phyloP scores from a whole-genome alignment of 92 coral and sea anemone genomes.

The Umimayanthus kanabou region DNA sequence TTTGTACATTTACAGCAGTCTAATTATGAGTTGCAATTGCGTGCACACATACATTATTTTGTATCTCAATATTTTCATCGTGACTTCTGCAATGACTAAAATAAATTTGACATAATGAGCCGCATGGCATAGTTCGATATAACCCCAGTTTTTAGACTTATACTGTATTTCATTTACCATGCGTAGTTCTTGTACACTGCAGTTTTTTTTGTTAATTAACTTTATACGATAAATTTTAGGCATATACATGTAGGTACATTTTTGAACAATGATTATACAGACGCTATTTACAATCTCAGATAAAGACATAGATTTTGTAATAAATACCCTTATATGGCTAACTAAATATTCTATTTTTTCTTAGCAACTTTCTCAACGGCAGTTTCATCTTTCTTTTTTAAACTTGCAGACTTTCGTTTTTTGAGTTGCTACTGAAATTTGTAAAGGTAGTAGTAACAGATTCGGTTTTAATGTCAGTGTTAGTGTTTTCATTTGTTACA shows the following conservation, averaged over 20 bases:
- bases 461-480: not conserved
- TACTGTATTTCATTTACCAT: too few species aligned
- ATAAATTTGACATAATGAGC: too few species aligned
- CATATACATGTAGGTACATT: not conserved
- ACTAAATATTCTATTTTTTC: slow-evolving; percentile 1
- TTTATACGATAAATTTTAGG: not conserved
- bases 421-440: not conserved
- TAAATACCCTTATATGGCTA: slow-evolving; percentile 2
- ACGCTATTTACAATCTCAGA: not conserved
- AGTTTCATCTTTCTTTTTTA: too few species aligned
- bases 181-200: not conserved
- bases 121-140: too few species aligned
- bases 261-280: not conserved
- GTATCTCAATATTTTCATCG: too few species aligned
- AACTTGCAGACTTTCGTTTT: too few species aligned
- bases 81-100: too few species aligned
- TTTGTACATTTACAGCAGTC: too few species aligned
- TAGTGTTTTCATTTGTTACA: not conserved
- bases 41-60: too few species aligned
- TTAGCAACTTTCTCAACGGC: not conserved
- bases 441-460: slow-evolving; percentile 2
- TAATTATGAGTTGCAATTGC: too few species aligned
- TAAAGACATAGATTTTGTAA: not conserved
- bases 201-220: not conserved
- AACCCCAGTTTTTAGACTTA: too few species aligned